Base-by-base conservation (phyloP, 2,113 vertebrate genomes). In the Sapayoa aenigma region DNA sequence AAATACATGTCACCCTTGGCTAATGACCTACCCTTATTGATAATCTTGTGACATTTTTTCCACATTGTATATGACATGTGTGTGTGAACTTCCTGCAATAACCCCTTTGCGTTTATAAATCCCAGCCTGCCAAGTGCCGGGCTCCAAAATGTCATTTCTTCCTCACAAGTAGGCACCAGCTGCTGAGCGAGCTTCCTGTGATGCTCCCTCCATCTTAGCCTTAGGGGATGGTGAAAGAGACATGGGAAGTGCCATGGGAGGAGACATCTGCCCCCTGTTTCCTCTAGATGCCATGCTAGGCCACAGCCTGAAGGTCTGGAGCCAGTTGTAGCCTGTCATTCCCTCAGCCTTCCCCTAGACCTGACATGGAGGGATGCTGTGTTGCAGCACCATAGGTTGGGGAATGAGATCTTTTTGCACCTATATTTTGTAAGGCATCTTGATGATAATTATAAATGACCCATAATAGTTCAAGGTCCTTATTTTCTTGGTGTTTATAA, bases 41-140 rank as follows among this genome's bases (percentile, higher is more conserved):
- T 93, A 92, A 92, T 81, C 85, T 77, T 80, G 75, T 92, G 82
- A 91, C 91, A 84, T 42, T 85, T 74, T 90, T 82, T 84, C 75
- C 58, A 77, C 59, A 19, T 62, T 47, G 59, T 74, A 5, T 33
- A 50, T 66, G 81, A 82, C 74, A 60, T 9, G 55, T 35, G 41
- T 13, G 35, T 73, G 31, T 86, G 84, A 85, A 59, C 35, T 67
- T 80, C 24, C 46, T 91, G 63, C 71, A 83, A 46, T 50, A 89
- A 65, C 28, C 42, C 23, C 52, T 67, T 71, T 2, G 0, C 27
- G 63, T n/a, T 90, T 90, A 90, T 55, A 58, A 91, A 83, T 74
- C 78, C n/a, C 67, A 79, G 46, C 28, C 39, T 41, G 33, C 44
- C 67, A 94, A 76, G 55, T 30, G 16, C 46, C 37, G 82, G 66